Evolutionary conservation across 92 coral and sea anemone genomes (phyloP).

Genomic region (Desmophyllum pertusum): DNA sequence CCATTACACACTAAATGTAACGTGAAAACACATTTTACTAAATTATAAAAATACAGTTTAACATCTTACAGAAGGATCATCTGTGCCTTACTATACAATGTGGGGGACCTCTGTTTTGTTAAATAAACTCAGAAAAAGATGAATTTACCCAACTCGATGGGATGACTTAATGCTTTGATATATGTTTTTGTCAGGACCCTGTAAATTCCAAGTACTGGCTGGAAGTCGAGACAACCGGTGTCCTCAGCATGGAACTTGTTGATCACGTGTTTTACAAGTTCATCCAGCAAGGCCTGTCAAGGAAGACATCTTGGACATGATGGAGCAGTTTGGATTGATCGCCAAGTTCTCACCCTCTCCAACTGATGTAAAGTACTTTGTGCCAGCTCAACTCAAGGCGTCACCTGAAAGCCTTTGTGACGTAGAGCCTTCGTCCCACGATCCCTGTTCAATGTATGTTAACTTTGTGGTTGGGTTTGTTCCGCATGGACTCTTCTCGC

Average conservation of each 20-base stretch:
- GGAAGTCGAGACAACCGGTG: slow-evolving; percentile 41
- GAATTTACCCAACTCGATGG: too few relatives aligned
- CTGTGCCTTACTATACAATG: too few relatives aligned
- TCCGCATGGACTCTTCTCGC: slow-evolving; percentile 63
- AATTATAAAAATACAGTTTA: too few relatives aligned
- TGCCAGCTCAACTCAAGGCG: slow-evolving; percentile 63
- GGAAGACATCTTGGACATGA: slow-evolving; percentile 49
- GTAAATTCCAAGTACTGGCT: slow-evolving; percentile 45
- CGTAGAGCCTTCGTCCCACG: slow-evolving; percentile 23
- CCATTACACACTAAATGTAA: too few relatives aligned
- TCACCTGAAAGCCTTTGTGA: slow-evolving; percentile 38
- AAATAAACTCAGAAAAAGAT: not conserved
- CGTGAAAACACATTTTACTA: too few relatives aligned
- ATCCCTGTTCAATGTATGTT: slow-evolving; percentile 56
- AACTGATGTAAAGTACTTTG: slow-evolving; percentile 46
- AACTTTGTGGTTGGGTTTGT: slow-evolving; percentile 60
- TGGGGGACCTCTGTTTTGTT: too few relatives aligned
- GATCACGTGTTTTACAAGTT: slow-evolving; percentile 43
- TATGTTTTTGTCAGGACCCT: slow-evolving; percentile 44
- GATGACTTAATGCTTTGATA: too few relatives aligned
- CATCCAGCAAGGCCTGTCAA: slow-evolving; percentile 3
- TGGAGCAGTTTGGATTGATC: slow-evolving; percentile 55
- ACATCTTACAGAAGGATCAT: too few relatives aligned
- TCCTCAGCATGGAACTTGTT: slow-evolving; percentile 36
- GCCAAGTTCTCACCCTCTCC: slow-evolving; percentile 35